Conservation (phyloP, 2,797 vertebrate genomes). For the Antrozous pallidus region DNA sequence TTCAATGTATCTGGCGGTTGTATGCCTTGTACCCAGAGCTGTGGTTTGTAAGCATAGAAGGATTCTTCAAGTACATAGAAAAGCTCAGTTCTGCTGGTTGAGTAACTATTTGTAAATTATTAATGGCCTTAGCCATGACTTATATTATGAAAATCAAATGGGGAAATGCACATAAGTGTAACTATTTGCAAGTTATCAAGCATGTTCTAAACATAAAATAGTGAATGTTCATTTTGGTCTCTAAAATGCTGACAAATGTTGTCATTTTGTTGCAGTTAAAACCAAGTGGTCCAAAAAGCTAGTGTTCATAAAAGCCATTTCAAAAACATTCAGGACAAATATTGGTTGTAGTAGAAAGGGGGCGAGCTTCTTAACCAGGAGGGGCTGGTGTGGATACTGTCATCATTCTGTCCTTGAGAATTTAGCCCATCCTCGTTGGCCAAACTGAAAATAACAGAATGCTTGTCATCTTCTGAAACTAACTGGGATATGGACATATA, state of each 20-base stretch:
- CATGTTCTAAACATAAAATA: background rate
- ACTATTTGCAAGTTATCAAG: conserved; percentile 15
- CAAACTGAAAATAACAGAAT: background rate
- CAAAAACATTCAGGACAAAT: background rate
- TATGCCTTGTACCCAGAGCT: background rate
- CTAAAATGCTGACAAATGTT: background rate
- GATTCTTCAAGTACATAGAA: background rate
- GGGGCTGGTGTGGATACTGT: background rate
- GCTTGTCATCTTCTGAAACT: background rate
- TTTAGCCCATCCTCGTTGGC: background rate
- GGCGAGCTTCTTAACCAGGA: background rate
- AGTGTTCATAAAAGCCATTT: background rate
- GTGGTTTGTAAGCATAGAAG: background rate
- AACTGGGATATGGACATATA: background rate
- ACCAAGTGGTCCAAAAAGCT: conserved; percentile 3
- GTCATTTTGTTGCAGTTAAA: conserved; percentile 8
- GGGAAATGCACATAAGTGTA: background rate
- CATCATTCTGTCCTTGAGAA: background rate
- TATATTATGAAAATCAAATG: conserved; percentile 46
- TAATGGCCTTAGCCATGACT: background rate
- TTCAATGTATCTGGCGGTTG: background rate
- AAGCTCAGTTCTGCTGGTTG: background rate
- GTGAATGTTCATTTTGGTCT: background rate
- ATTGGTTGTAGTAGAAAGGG: background rate
- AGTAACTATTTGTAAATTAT: background rate